Conservation (phyloP, 2,113 vertebrate species). For the Lagenorhynchus albirostris region DNA sequence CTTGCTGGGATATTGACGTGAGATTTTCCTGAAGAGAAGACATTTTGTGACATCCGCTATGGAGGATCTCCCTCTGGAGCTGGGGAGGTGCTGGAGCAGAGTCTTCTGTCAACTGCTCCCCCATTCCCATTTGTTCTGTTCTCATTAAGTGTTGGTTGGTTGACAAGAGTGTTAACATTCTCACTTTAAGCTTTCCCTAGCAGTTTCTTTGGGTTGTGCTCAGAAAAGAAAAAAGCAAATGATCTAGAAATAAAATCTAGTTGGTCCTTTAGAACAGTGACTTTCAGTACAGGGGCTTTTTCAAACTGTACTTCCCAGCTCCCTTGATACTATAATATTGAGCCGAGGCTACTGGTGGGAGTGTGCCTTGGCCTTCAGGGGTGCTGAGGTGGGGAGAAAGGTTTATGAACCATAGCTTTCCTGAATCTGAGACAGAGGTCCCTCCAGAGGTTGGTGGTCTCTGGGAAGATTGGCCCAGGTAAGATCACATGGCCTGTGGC, state of each 20-base stretch:
- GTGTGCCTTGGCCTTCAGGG: background rate
- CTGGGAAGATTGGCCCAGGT: background rate
- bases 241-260: background rate
- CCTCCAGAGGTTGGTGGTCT: background rate
- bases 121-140: background rate
- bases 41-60: background rate
- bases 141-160: background rate
- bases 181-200: background rate
- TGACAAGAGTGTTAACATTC: background rate
- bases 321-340: background rate
- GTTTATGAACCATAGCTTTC: background rate
- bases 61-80: background rate
- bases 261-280: background rate
- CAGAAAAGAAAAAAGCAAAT: background rate
- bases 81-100: background rate
- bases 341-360: background rate
- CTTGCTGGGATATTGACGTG: background rate
- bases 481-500: background rate
- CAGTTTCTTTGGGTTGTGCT: conserved; percentile 14
- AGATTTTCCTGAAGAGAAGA: background rate
- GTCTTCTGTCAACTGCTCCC: background rate
- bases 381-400: background rate
- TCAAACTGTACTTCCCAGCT: background rate
- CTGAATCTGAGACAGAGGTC: background rate
- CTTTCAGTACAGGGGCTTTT: background rate